Base-by-base conservation (phyloP, 1,140 invertebrate species). In the Halictus rubicundus region DNA sequence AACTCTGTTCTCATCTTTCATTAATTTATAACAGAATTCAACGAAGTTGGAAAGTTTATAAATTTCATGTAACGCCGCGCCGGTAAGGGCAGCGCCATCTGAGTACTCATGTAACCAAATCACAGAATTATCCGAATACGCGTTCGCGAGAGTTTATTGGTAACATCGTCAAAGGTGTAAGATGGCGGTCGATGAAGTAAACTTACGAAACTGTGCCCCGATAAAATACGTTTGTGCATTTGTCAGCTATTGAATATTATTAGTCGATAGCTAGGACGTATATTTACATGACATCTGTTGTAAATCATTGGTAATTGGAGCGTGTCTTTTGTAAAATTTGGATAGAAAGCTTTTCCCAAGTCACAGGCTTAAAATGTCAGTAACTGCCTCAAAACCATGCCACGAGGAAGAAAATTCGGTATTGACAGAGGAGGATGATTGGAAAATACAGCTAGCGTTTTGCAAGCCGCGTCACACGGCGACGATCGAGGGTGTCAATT, bases 381-480 rank as follows among this genome's bases (percentile, higher is more conserved):
- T 89, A 79, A 85, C 77, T 75, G 87, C 81, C 39, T 82, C 78
- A n/a, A 90, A 88, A 59, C 80, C 87, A 84, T 89, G 88, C 74
- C 84, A 88, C 88, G 88, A 90, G 71, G 78, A 82, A 83, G 83
- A 86, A n/a, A 83, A 86, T 70, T 76, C 68, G 12, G 68, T 64
- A 57, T 65, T 69, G 57, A 42, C 74, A 42, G 70, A 79, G 23
- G 83, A 88, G 14, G 78, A 87, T 2, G 95, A 96, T 87, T 95
- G 95, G 94, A 93, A 94, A 88, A 91, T 96, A 88, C 95, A 95
- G 46, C 82, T 96, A 27, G 94, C 95, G 80, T 97, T 96, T 88
- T 93, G 94, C 81, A 94, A 96, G 87, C 95, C 95, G 68, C 94
- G 97, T 80, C 97, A 98, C 89, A 94, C 92, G 54, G 96, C 97